phyloP scores from a whole-genome alignment of 2,113 vertebrate species.

The Hyaena hyaena region DNA sequence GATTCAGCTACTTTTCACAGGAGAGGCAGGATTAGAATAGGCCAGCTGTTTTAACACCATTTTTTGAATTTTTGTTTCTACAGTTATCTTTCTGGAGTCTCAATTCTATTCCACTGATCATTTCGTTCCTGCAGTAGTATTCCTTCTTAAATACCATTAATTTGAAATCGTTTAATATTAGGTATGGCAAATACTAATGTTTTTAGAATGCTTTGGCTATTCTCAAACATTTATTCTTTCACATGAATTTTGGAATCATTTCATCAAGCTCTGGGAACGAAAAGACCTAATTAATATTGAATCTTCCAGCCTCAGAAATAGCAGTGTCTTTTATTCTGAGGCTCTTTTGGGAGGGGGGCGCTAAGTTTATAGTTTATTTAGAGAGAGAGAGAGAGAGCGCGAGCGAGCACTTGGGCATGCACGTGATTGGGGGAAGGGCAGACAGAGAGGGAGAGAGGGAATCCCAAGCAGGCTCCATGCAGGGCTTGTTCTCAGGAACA shows the following conservation, averaged over 20 bases:
- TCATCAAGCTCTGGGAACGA: not conserved
- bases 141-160: not conserved
- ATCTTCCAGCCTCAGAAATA: not conserved
- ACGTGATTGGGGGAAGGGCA: too few relatives aligned
- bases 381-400: too few relatives aligned
- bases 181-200: not conserved
- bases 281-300: not conserved
- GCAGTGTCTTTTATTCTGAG: constrained; percentile 15
- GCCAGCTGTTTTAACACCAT: not conserved
- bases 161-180: constrained; percentile 2
- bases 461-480: too few relatives aligned
- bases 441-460: too few relatives aligned
- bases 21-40: not conserved
- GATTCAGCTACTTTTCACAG: not conserved
- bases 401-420: too few relatives aligned
- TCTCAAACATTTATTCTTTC: not conserved
- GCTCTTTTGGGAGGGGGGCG: not conserved
- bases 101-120: not conserved
- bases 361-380: too few relatives aligned
- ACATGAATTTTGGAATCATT: not conserved
- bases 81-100: not conserved
- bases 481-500: too few relatives aligned
- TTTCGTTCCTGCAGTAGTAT: not conserved
- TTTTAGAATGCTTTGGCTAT: not conserved
- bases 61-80: not conserved